These are phyloP conservation scores for Salticus scenicus DNA, from an alignment of 2,888 invertebrate genomes.

Conservation along the genomic window DNA sequence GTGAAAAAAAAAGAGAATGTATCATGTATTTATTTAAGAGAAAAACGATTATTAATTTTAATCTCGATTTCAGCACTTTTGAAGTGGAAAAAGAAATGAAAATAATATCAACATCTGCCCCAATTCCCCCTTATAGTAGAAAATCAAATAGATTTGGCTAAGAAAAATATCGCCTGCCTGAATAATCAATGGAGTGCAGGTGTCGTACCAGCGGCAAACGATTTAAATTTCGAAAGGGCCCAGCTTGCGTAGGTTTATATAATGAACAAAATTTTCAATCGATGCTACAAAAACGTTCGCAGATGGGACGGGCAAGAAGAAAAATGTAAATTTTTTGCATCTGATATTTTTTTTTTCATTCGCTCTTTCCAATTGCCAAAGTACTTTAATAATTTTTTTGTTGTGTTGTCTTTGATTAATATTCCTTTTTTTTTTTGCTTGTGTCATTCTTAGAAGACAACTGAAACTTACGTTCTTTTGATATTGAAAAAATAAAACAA, in stretches of 20 bases:
- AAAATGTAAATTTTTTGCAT: neutral
- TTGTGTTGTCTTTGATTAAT: no score
- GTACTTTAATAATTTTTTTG: no score
- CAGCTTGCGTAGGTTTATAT: constrained; percentile 54
- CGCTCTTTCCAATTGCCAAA: constrained; percentile 12
- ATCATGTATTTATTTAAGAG: no score
- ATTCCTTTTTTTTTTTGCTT: no score
- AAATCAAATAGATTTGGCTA: constrained; percentile 11
- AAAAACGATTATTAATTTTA: no score
- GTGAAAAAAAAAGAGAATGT: no score
- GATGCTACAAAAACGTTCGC: constrained; percentile 37
- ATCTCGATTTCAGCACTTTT: no score
- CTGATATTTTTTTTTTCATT: constrained; percentile 4
- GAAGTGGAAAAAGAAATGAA: no score
- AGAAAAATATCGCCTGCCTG: constrained; percentile 8
- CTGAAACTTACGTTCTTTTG: no score
- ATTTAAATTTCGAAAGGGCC: constrained; percentile 46
- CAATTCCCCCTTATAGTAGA: neutral
- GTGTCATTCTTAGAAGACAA: no score
- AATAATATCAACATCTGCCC: no score
- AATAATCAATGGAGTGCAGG: constrained; percentile 67
- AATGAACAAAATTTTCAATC: constrained; percentile 54
- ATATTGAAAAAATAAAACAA: no score
- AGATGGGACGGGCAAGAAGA: constrained; percentile 37
- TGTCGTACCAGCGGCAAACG: constrained; percentile 49